Conservation (phyloP, 1,140 invertebrate species). For the Coboldia fuscipes region DNA sequence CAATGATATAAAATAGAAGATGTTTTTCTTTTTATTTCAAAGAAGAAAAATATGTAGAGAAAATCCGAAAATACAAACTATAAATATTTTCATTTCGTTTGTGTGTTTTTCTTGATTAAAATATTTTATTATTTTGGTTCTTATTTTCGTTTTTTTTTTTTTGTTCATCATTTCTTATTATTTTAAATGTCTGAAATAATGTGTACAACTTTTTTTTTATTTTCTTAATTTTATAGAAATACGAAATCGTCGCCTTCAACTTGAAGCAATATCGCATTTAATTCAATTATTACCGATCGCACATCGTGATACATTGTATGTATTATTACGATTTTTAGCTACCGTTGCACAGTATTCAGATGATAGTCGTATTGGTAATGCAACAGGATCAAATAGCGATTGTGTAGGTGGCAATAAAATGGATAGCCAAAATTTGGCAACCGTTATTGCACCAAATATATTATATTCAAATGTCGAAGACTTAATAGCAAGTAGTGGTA, state of each 20-base stretch:
- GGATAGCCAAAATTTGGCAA: slow-evolving; percentile 78
- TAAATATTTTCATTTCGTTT: too few species aligned
- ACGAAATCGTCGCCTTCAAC: slow-evolving; percentile 54
- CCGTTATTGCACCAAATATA: slow-evolving; percentile 84
- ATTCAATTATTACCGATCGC: slow-evolving; percentile 64
- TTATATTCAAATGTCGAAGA: slow-evolving; percentile 51
- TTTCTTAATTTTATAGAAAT: slow-evolving; percentile 33
- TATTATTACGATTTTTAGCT: slow-evolving; percentile 58
- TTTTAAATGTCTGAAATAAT: neutral
- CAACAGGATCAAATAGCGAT: slow-evolving; percentile 7
- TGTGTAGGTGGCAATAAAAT: slow-evolving; percentile 83
- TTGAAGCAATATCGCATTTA: slow-evolving; percentile 62
- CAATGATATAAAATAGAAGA: too few species aligned
- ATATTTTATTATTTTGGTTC: too few species aligned
- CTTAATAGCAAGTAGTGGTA: too few species aligned
- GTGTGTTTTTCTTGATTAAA: too few species aligned
- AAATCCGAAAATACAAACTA: too few species aligned
- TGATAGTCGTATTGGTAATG: slow-evolving; percentile 12
- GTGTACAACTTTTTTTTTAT: slow-evolving; percentile 1
- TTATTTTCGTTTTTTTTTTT: neutral
- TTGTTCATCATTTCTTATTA: neutral
- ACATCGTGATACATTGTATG: slow-evolving; percentile 72
- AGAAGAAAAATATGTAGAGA: too few species aligned
- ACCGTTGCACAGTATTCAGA: slow-evolving; percentile 37
- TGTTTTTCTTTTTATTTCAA: too few species aligned